Evolutionary conservation across 2,797 vertebrate genomes (phyloP).

Genomic region (Chelonia mydas): DNA sequence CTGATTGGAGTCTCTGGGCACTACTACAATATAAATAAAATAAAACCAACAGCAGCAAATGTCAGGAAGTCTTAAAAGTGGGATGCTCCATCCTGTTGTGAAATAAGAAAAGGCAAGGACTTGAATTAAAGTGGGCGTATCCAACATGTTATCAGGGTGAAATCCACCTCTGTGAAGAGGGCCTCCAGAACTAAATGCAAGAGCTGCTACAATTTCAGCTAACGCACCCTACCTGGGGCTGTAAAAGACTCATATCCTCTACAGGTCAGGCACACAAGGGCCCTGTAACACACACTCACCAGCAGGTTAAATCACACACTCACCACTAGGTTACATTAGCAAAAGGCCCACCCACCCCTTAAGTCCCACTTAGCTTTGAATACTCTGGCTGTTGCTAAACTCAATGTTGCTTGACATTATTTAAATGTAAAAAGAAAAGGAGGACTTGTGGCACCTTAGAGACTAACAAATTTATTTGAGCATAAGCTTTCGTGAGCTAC

Average conservation of each 20-base stretch:
- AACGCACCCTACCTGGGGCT: background rate
- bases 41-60: background rate
- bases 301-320: background rate
- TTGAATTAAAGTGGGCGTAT: background rate
- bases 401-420: background rate
- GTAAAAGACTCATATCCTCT: rapidly evolving
- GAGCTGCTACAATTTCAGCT: background rate
- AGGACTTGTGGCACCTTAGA: no score
- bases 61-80: background rate
- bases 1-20: background rate
- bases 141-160: background rate
- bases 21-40: background rate
- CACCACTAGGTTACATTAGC: background rate
- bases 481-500: no score
- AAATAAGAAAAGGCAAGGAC: background rate
- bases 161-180: background rate
- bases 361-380: rapidly evolving
- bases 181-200: background rate
- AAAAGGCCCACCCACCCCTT: rapidly evolving
- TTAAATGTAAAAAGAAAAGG: background rate
- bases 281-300: background rate
- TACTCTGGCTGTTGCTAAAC: background rate
- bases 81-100: background rate
- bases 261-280: background rate
- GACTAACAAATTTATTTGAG: no score